phyloP scores from a whole-genome alignment of 2,797 vertebrate species.

The Notolepis coatsorum region DNA sequence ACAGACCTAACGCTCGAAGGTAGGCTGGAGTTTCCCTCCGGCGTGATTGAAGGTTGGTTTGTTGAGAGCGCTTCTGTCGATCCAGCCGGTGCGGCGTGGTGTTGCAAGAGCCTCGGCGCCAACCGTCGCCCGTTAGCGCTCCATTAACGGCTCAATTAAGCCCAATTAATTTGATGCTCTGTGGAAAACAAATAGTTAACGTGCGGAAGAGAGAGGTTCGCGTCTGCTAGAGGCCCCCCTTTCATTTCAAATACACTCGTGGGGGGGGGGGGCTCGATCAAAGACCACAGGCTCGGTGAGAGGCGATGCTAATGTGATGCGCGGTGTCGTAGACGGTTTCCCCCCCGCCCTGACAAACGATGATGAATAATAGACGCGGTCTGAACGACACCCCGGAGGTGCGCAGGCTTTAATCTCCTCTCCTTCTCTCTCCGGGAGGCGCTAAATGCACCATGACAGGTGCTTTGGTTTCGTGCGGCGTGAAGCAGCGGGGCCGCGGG shows the following conservation, averaged over 20 bases:
- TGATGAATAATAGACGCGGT: neutral
- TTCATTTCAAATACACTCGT: constrained; percentile 32
- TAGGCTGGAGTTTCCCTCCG: no score
- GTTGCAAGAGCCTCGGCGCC: constrained; percentile 20
- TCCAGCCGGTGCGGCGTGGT: constrained; percentile 61
- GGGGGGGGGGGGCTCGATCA: constrained; percentile 12
- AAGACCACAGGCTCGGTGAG: constrained; percentile 22
- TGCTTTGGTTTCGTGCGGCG: constrained; percentile 32
- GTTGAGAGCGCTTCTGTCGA: no score
- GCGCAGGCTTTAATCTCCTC: no score
- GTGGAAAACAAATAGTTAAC: constrained; percentile 29
- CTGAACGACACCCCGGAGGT: no score
- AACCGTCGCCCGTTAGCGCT: constrained; percentile 35
- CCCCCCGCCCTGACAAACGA: neutral
- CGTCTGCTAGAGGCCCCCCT: constrained; percentile 35
- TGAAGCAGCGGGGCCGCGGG: neutral
- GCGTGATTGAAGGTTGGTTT: no score
- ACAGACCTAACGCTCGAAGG: no score
- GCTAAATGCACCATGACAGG: neutral
- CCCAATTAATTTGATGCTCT: constrained; percentile 47
- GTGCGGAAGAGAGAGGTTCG: constrained; percentile 26
- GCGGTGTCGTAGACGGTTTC: neutral
- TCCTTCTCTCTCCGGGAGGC: no score
- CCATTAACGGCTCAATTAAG: constrained; percentile 58
- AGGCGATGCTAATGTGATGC: constrained; percentile 33